These are phyloP conservation scores for Sebastiscus tertius DNA, from an alignment of 2,797 vertebrate species.

Conservation along the genomic window DNA sequence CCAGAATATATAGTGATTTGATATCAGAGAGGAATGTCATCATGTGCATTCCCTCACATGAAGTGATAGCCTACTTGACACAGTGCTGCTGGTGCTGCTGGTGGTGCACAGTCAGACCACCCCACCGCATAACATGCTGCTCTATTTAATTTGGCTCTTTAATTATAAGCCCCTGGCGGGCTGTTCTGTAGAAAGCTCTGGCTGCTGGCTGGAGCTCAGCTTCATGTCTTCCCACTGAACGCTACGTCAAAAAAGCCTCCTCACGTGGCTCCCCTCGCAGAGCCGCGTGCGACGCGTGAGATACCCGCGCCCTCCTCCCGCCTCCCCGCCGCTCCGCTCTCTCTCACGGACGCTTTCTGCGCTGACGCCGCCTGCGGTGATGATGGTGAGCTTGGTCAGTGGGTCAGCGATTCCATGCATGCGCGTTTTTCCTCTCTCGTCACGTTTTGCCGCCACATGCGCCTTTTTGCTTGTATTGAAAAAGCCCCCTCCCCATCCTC, in stretches of 20 bases:
- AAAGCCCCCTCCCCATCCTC: background rate
- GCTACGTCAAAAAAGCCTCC: slow-evolving; percentile 60
- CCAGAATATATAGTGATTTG: background rate
- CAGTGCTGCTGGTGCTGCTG: slow-evolving; percentile 21
- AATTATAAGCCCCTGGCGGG: slow-evolving; percentile 47
- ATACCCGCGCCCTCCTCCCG: slow-evolving; percentile 55
- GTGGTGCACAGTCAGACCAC: slow-evolving; percentile 27
- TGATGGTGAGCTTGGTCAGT: slow-evolving; percentile 82
- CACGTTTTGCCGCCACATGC: slow-evolving; percentile 82
- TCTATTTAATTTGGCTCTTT: slow-evolving; percentile 59
- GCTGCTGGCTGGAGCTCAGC: slow-evolving; percentile 36
- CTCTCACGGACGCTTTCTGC: slow-evolving; percentile 57
- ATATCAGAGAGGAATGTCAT: background rate
- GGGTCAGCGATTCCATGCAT: slow-evolving; percentile 82
- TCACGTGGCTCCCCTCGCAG: slow-evolving; percentile 81
- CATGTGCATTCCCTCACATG: background rate
- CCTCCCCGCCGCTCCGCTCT: slow-evolving; percentile 20
- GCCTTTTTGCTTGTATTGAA: slow-evolving; percentile 9
- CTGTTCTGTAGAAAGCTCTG: slow-evolving; percentile 14
- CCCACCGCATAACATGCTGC: slow-evolving; percentile 40
- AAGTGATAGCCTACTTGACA: background rate
- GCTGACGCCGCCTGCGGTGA: slow-evolving; percentile 68
- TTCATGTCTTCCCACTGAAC: slow-evolving; percentile 58
- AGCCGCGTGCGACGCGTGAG: slow-evolving; percentile 86
- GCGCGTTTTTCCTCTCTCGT: slow-evolving; percentile 50